Conservation (phyloP, 2,888 invertebrate genomes). For the Tillus elongatus region DNA sequence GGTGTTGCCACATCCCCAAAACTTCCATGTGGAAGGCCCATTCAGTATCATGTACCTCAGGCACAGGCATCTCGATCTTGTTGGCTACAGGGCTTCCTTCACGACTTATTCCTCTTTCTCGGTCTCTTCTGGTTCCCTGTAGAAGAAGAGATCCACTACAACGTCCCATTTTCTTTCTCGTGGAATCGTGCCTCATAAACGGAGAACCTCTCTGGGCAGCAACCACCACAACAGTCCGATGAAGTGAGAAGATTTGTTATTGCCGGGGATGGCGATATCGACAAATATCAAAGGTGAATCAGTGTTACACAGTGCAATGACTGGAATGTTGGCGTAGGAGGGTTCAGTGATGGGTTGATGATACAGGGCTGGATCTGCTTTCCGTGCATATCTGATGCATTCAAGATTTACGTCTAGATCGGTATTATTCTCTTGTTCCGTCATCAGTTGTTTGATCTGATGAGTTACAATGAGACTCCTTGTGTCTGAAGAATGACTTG, state of each 20-base stretch:
- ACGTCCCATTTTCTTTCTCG: constrained; percentile 94
- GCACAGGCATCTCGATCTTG: constrained; percentile 40
- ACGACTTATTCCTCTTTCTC: constrained; percentile 92
- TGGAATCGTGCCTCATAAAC: constrained; percentile 85
- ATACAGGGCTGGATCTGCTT: constrained; percentile 89
- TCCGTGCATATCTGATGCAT: too few relatives aligned
- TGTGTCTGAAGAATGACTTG: too few relatives aligned
- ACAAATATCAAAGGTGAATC: constrained; percentile 95
- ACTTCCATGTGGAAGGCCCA: too few relatives aligned
- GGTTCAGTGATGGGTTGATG: constrained; percentile 98
- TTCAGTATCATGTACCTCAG: constrained; percentile 28
- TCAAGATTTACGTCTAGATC: too few relatives aligned
- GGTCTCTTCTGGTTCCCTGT: constrained; percentile 97
- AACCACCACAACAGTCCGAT: constrained; percentile 99
- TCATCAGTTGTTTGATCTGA: too few relatives aligned
- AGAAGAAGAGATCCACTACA: constrained; percentile 98
- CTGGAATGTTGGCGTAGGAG: constrained; percentile 98
- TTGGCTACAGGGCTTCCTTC: constrained; percentile 59
- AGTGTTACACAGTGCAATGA: constrained; percentile 96
- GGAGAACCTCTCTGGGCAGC: constrained; percentile 83
- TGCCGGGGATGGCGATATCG: constrained; percentile 98
- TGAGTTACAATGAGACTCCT: too few relatives aligned
- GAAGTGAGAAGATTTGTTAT: constrained; percentile 93
- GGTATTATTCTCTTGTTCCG: too few relatives aligned
- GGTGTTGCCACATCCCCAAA: too few relatives aligned